These are phyloP conservation scores for Hyposoter dolosus DNA, from an alignment of 2,888 invertebrate genomes.

Conservation along the genomic window DNA sequence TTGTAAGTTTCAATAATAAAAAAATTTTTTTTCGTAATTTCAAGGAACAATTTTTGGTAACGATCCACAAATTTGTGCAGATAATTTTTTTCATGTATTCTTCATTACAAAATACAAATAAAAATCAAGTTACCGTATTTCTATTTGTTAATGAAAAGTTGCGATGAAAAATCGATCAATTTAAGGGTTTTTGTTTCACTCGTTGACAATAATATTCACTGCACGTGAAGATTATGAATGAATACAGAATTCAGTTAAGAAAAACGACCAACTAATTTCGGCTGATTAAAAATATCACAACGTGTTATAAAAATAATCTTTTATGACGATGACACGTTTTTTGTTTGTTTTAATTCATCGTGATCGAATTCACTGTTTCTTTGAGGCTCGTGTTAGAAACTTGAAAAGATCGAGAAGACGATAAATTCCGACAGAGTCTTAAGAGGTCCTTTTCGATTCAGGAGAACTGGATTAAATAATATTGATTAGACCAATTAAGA, in stretches of 20 bases:
- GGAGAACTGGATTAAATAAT: background rate
- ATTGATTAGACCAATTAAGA: conserved; percentile 9
- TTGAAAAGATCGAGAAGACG: background rate
- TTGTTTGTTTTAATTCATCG: background rate
- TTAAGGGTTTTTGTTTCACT: background rate
- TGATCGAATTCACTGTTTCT: background rate
- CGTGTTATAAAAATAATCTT: background rate
- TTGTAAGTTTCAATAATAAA: too few relatives aligned
- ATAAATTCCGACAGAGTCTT: background rate
- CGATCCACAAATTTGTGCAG: too few relatives aligned
- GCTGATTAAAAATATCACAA: background rate
- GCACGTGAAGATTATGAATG: background rate
- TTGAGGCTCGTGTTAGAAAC: background rate
- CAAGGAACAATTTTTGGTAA: too few relatives aligned
- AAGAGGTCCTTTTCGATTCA: background rate
- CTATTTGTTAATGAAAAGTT: background rate
- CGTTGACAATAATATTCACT: background rate
- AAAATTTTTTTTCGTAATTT: too few relatives aligned
- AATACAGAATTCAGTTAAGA: background rate
- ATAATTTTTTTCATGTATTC: too few relatives aligned
- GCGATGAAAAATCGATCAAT: background rate
- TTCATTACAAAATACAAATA: too few relatives aligned
- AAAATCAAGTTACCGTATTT: background rate
- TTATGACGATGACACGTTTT: background rate
- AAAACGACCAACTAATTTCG: background rate